Conservation (phyloP, 2,797 vertebrate species). For the Iguana delicatissima region DNA sequence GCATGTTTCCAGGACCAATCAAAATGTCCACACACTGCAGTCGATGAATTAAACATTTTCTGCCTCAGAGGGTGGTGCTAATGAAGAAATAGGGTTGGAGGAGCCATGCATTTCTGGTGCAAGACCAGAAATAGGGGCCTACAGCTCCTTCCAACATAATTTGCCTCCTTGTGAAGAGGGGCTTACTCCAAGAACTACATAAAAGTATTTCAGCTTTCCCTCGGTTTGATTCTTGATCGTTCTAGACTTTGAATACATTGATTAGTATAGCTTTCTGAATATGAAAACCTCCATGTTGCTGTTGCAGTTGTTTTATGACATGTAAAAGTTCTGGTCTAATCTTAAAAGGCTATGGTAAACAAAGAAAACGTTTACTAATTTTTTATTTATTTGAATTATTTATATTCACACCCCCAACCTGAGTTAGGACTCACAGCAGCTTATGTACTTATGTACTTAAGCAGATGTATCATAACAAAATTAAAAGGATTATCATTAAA, state of each 20-base stretch:
- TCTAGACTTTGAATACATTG: neutral
- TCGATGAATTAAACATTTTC: neutral
- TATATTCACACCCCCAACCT: too few relatives aligned
- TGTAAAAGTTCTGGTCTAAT: too few relatives aligned
- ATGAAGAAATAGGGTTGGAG: neutral
- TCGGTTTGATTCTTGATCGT: neutral
- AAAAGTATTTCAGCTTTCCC: neutral
- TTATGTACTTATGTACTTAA: too few relatives aligned
- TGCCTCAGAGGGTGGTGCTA: neutral
- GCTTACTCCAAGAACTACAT: neutral
- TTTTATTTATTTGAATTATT: too few relatives aligned
- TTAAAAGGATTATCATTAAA: conserved; percentile 59
- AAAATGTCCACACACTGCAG: neutral
- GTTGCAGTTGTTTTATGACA: too few relatives aligned
- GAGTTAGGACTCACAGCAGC: too few relatives aligned
- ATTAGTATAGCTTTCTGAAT: too few relatives aligned
- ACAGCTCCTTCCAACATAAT: neutral
- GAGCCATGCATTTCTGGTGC: neutral
- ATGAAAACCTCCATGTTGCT: too few relatives aligned
- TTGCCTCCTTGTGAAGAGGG: too few relatives aligned
- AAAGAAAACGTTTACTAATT: neutral
- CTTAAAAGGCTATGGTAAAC: too few relatives aligned
- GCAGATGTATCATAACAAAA: neutral
- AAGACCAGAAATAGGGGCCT: neutral
- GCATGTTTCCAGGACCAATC: neutral